A percentile compares a stretch with the other conserved stretches of the same genome.
Evolutionary conservation across 2,888 invertebrate genomes (phyloP).

Genomic region (Microchrysa polita): DNA sequence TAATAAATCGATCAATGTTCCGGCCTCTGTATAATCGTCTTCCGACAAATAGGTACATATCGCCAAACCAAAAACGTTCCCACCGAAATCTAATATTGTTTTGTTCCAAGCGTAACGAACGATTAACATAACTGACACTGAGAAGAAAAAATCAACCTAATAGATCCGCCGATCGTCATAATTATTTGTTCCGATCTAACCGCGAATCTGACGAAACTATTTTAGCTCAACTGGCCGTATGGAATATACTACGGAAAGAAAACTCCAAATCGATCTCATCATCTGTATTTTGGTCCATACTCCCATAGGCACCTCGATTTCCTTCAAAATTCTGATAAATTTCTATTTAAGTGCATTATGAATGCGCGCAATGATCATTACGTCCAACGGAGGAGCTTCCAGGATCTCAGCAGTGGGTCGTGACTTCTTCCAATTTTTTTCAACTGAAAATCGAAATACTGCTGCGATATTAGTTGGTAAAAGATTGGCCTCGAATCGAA

Average conservation of each 20-base stretch:
- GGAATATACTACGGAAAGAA: slow-evolving; percentile 1
- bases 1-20: slow-evolving; percentile 38
- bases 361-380: slow-evolving; percentile 44
- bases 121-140: slow-evolving; percentile 34
- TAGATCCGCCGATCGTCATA: slow-evolving; percentile 32
- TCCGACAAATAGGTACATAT: neutral
- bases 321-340: slow-evolving; percentile 24
- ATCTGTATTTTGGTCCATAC: neutral
- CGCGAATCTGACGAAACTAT: neutral
- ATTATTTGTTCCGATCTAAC: slow-evolving; percentile 34
- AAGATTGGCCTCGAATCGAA: slow-evolving; percentile 21
- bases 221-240: neutral
- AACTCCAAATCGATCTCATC: neutral
- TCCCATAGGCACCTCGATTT: neutral
- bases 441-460: neutral
- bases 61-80: slow-evolving; percentile 29
- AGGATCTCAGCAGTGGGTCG: slow-evolving; percentile 42
- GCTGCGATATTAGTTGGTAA: no score
- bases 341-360: slow-evolving; percentile 44
- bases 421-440: neutral
- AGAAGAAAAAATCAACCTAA: slow-evolving; percentile 18
- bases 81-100: slow-evolving; percentile 31
- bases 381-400: slow-evolving; percentile 43
- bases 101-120: slow-evolving; percentile 41
- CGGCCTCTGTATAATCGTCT: slow-evolving; percentile 29